phyloP scores from a whole-genome alignment of 2,888 invertebrate species.

The Leucania comma region DNA sequence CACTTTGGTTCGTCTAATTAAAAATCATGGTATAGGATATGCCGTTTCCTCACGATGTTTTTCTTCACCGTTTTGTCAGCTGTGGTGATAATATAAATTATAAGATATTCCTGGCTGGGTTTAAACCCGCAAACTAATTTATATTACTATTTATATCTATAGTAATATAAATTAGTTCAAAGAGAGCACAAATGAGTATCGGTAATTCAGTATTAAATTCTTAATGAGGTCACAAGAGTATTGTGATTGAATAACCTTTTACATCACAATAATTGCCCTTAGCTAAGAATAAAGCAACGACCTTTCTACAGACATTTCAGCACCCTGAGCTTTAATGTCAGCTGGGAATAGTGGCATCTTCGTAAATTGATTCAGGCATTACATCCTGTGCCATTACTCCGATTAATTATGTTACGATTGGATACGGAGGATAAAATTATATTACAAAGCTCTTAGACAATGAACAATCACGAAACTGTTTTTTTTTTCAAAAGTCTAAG shows the following conservation, averaged over 20 bases:
- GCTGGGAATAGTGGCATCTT: conserved; percentile 12
- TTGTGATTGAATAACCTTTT: conserved; percentile 9
- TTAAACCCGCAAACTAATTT: no score
- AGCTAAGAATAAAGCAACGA: neutral
- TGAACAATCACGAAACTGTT: conserved; percentile 1
- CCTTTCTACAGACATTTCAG: conserved; percentile 7
- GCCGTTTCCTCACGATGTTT: no score
- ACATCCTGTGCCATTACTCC: conserved; percentile 24
- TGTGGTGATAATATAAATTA: no score
- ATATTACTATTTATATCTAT: no score
- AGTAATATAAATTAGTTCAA: neutral
- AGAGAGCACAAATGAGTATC: neutral
- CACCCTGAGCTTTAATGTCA: conserved; percentile 18
- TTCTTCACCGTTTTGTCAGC: no score
- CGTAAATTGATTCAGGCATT: conserved; percentile 23
- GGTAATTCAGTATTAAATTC: neutral
- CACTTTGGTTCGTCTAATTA: no score
- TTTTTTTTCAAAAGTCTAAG: no score
- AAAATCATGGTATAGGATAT: no score
- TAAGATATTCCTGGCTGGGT: no score
- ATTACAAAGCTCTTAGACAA: conserved; percentile 13
- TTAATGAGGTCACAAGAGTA: neutral
- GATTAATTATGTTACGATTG: conserved; percentile 31
- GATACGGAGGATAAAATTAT: conserved; percentile 11
- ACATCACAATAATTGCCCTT: conserved; percentile 3